phyloP scores from a whole-genome alignment of 2,797 vertebrate species.

The Nannoperca obscura region DNA sequence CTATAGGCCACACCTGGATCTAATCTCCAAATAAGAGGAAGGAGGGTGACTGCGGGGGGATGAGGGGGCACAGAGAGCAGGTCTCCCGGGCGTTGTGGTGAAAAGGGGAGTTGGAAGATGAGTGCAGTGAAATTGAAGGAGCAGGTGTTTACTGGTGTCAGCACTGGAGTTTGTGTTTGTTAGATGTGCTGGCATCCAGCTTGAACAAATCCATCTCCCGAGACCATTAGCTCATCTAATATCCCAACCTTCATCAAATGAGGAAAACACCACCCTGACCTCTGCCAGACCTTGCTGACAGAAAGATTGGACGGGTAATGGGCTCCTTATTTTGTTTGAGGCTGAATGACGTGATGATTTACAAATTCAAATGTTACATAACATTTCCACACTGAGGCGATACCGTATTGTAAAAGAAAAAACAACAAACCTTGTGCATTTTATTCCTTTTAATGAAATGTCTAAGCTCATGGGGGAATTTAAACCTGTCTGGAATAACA shows the following conservation, averaged over 20 bases:
- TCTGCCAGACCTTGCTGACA: slow-evolving; percentile 49
- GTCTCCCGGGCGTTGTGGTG: slow-evolving; percentile 38
- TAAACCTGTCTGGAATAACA: slow-evolving; percentile 55
- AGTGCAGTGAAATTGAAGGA: slow-evolving; percentile 46
- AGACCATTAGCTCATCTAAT: slow-evolving; percentile 66
- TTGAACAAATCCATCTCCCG: slow-evolving; percentile 57
- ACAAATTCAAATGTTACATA: slow-evolving; percentile 49
- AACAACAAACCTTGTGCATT: slow-evolving; percentile 40
- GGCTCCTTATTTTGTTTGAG: slow-evolving; percentile 42
- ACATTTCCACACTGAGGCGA: slow-evolving; percentile 58
- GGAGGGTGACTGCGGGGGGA: slow-evolving; percentile 2
- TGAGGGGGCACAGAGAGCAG: slow-evolving; percentile 37
- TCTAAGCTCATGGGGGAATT: slow-evolving; percentile 38
- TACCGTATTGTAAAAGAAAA: slow-evolving; percentile 41
- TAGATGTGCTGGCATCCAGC: slow-evolving; percentile 42
- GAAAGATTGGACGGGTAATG: slow-evolving; percentile 23
- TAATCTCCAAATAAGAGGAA: slow-evolving; percentile 66
- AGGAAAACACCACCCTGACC: slow-evolving; percentile 55
- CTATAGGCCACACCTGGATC: slow-evolving; percentile 70
- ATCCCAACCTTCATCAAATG: slow-evolving; percentile 42
- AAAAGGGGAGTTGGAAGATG: slow-evolving; percentile 42
- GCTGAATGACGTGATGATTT: slow-evolving; percentile 48
- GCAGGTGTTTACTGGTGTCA: slow-evolving; percentile 70
- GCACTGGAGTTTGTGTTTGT: slow-evolving; percentile 36
- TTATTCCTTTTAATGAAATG: slow-evolving; percentile 53